These are phyloP conservation scores for Neoniphon sammara DNA, from an alignment of 2,797 vertebrate genomes.

Conservation along the genomic window DNA sequence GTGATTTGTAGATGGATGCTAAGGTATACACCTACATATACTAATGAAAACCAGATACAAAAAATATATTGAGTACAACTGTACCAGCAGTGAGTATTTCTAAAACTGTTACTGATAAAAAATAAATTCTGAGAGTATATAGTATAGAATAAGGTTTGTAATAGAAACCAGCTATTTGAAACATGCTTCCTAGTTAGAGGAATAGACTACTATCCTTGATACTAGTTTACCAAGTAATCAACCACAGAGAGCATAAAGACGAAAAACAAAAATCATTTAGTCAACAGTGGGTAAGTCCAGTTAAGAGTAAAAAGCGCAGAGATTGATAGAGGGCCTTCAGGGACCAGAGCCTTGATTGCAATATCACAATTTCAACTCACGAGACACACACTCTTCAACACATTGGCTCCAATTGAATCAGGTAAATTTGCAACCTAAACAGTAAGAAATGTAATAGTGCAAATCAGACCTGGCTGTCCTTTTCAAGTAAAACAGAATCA, in stretches of 20 bases:
- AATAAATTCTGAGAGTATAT: constrained; percentile 92
- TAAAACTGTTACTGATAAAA: constrained; percentile 91
- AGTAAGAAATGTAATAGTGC: constrained; percentile 86
- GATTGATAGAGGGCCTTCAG: constrained; percentile 67
- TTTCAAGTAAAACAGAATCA: constrained; percentile 84
- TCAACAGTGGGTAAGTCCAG: constrained; percentile 81
- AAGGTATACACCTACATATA: constrained; percentile 79
- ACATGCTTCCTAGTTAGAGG: constrained; percentile 82
- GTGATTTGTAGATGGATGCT: constrained; percentile 80
- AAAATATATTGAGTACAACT: constrained; percentile 92
- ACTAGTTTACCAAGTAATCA: constrained; percentile 78
- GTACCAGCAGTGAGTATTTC: constrained; percentile 98
- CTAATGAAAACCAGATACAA: constrained; percentile 79
- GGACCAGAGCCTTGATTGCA: constrained; percentile 81
- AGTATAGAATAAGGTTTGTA: constrained; percentile 90
- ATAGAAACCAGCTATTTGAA: constrained; percentile 99
- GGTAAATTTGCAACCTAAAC: constrained; percentile 63
- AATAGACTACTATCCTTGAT: constrained; percentile 59
- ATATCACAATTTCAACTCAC: constrained; percentile 81
- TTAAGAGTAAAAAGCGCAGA: constrained; percentile 83
- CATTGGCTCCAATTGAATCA: constrained; percentile 70
- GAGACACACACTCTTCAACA: constrained; percentile 66
- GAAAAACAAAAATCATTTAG: constrained; percentile 53
- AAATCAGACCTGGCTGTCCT: constrained; percentile 88
- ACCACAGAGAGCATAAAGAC: constrained; percentile 80